Conservation (phyloP, 2,797 vertebrate genomes). For the Nothura maculosa region DNA sequence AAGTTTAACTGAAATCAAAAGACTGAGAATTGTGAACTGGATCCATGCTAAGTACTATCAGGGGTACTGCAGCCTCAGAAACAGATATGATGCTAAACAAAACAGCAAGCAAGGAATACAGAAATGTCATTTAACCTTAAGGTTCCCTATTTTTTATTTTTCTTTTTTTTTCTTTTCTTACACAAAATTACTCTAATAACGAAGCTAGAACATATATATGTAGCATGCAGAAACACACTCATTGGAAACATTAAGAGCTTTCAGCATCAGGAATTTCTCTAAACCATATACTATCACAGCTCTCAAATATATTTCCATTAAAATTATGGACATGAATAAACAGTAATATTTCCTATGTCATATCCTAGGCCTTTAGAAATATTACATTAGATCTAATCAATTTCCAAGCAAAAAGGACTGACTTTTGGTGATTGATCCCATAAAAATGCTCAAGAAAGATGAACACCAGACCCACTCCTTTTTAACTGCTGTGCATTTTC, state of each 20-base stretch:
- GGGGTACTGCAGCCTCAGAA: not conserved
- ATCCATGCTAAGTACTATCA: not conserved
- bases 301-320: not conserved
- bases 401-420: not conserved
- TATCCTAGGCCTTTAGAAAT: not conserved
- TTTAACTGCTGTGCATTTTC: not conserved
- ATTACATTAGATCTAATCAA: not conserved
- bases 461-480: not conserved
- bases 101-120: not conserved
- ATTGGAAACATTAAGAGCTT: not conserved
- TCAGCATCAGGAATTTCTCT: not conserved
- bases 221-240: not conserved
- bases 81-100: not conserved
- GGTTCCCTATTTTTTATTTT: not conserved
- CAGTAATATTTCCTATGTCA: not conserved
- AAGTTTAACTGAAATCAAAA: not conserved
- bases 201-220: not conserved
- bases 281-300: not conserved
- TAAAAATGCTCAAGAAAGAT: not conserved
- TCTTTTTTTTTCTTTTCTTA: not conserved
- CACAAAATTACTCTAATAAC: not conserved
- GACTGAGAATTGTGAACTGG: not conserved
- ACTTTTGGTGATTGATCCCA: not conserved
- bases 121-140: not conserved
- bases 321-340: not conserved